Base-by-base conservation (phyloP, 2,113 vertebrate species). In the Columbina picui region DNA sequence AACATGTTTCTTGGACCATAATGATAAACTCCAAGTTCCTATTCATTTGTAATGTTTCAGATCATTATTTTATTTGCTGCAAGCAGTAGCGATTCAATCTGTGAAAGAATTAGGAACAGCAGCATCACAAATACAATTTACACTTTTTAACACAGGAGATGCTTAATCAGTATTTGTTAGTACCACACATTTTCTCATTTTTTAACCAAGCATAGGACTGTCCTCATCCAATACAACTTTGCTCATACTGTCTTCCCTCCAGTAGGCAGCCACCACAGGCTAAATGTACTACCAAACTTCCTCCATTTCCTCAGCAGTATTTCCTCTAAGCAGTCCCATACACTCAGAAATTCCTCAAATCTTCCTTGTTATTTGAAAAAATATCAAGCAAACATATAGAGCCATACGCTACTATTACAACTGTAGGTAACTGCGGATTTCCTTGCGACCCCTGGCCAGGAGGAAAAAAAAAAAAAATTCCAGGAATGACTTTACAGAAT, bases 11-110 rank as follows among this genome's bases (percentile, higher is more conserved):
- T 93, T 87, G 68, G 47, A 78, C 76, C 73, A 78, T 56, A 69
- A 90, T 38, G 57, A 49, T 83, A 89, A 92, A 92, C 89, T 94
- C 39, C 73, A 91, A 81, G 55, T 82, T 92, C 87, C n/a, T 60
- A 64, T 36, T 94, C 0, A 92, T 90, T 90, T 89, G 76, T 89
- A 45, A 87, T 53, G 41, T 59, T 91, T 71, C n/a, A 0, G 25
- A 45, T 74, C 0, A 60, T 90, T 63, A 29, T 90, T 78, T 89
- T 59, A 47, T 69, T 74, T 68, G 71, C 34, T 81, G 47, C 0
- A 0, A 91, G 56, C 64, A 91, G 73, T 39, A 84, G 32, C 69
- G 21, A 16, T 34, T 30, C 0, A 10, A 87, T 27, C 49, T 36
- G n/a, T 38, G 22, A 45, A 93, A 94, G 16, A 81, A 90, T n/a